Percentiles rank a stretch among this genome's conserved stretches.
These are phyloP conservation scores for Macrotis lagotis DNA, from an alignment of 2,113 vertebrate species.

Conservation along the genomic window DNA sequence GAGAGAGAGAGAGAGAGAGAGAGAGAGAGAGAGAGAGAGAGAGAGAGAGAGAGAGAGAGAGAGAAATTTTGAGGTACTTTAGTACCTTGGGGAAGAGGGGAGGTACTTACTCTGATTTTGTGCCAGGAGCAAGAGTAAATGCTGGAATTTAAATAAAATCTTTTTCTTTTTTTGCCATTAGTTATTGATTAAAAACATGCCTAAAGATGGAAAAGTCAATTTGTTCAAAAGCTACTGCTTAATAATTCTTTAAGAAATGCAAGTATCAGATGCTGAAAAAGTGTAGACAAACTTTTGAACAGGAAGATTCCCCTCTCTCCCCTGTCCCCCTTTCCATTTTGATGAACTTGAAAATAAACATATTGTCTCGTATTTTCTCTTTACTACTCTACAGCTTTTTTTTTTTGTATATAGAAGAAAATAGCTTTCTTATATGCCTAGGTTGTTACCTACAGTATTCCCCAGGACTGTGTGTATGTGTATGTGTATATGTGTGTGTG, in stretches of 20 bases:
- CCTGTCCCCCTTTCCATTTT: neutral
- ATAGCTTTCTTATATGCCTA: neutral
- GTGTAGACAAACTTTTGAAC: neutral
- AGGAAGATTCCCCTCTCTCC: neutral
- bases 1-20: neutral
- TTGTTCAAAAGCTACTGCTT: conserved; percentile 21
- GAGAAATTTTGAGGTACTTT: no score
- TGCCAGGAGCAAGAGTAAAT: conserved; percentile 63
- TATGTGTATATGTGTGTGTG: neutral
- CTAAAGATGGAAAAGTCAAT: conserved; percentile 31
- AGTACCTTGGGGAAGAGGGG: neutral
- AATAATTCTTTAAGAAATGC: conserved; percentile 11
- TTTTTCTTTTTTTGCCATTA: conserved; percentile 51
- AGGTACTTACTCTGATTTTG: conserved; percentile 56
- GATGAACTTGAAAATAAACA: neutral
- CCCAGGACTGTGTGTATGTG: neutral
- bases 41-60: neutral
- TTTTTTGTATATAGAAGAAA: neutral
- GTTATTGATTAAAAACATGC: conserved; percentile 50
- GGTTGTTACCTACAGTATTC: neutral
- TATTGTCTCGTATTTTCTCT: neutral
- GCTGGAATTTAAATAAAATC: conserved; percentile 66
- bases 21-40: neutral
- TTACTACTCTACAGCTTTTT: neutral
- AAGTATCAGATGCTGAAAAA: neutral